Conservation (phyloP, 2,797 vertebrate genomes). For the Channa striata region DNA sequence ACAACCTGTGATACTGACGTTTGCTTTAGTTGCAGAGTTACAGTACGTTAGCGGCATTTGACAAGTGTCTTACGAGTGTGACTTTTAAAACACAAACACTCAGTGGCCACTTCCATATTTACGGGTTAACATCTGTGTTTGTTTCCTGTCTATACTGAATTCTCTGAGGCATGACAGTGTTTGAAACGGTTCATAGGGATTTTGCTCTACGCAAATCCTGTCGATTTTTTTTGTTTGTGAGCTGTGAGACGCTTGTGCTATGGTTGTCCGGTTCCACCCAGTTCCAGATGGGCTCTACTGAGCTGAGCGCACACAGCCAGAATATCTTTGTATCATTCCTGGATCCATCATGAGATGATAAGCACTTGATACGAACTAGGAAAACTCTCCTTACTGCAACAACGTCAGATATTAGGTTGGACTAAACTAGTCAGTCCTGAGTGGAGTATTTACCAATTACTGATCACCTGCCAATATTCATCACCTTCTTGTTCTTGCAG, state of each 20-base stretch:
- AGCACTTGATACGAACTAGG: not conserved
- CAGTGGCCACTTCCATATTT: constrained; percentile 5
- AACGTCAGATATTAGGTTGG: not conserved
- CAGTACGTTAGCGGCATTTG: not conserved
- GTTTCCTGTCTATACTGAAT: not conserved
- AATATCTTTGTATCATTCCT: constrained; percentile 33
- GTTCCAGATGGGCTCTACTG: constrained; percentile 8
- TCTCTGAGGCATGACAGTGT: constrained; percentile 5
- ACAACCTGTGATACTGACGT: constrained; percentile 16
- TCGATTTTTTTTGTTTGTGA: constrained; percentile 1
- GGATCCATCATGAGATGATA: constrained; percentile 2
- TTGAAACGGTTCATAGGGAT: not conserved
- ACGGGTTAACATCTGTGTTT: constrained; percentile 8
- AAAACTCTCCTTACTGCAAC: not conserved
- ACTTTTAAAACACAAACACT: not conserved
- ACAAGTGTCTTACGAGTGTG: not conserved
- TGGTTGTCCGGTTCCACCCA: not conserved
- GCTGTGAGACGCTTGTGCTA: not conserved
- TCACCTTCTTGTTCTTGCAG: not conserved
- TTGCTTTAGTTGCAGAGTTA: constrained; percentile 25
- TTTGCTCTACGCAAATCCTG: not conserved
- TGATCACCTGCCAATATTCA: too few species aligned
- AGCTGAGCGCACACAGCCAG: not conserved
- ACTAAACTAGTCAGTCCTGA: not conserved
- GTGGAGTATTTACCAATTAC: not conserved